phyloP scores from a whole-genome alignment of 2,797 vertebrate genomes.

The Octomys mimax region DNA sequence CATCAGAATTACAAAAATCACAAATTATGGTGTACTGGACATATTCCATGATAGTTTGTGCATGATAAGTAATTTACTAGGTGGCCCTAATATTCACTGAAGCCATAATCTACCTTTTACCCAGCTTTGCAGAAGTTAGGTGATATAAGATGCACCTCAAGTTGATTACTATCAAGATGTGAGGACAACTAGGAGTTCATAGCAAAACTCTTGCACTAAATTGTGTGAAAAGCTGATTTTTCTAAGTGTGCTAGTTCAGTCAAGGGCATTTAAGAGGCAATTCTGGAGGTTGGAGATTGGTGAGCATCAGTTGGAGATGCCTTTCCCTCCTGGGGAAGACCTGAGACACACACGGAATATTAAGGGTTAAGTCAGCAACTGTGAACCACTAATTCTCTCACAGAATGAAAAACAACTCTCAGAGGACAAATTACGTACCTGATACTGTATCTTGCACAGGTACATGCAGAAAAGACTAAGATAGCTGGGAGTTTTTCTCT shows the following conservation, averaged over 20 bases:
- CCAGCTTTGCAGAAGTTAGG: conserved; percentile 28
- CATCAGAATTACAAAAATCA: conserved; percentile 33
- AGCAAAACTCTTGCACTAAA: not conserved
- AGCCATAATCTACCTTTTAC: conserved; percentile 11
- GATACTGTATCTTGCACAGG: not conserved
- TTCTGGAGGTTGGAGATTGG: too few species aligned
- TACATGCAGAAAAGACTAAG: not conserved
- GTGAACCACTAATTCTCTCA: not conserved
- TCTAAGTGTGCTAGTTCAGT: not conserved
- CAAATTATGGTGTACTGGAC: not conserved
- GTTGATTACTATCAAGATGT: not conserved
- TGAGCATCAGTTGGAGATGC: not conserved
- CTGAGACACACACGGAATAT: not conserved
- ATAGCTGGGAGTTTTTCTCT: not conserved
- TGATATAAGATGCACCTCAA: not conserved
- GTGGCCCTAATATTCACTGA: not conserved
- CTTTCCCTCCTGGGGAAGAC: not conserved
- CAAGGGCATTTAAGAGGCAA: not conserved
- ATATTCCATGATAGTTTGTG: not conserved
- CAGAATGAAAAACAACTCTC: not conserved
- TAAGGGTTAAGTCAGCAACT: not conserved
- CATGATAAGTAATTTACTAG: not conserved
- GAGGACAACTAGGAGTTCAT: not conserved
- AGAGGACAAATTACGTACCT: accelerated
- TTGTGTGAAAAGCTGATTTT: not conserved